phyloP scores from a whole-genome alignment of 2,888 invertebrate genomes.

The Drosophila eohydei region DNA sequence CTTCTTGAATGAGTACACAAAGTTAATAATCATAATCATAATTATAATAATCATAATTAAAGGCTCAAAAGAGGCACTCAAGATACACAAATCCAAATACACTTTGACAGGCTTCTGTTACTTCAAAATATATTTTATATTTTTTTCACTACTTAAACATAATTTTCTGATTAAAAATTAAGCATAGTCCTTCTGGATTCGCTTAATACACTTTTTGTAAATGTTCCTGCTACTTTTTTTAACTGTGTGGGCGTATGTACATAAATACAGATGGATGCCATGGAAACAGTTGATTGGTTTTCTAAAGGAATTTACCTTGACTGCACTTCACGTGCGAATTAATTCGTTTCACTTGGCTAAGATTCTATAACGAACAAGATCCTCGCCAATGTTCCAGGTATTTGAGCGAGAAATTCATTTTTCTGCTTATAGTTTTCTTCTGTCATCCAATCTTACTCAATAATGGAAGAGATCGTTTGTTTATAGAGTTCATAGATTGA shows the following conservation, averaged over 20 bases:
- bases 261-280: constrained; percentile 21
- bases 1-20: no score
- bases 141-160: no score
- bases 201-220: no score
- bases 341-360: constrained; percentile 79
- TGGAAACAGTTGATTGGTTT: constrained; percentile 74
- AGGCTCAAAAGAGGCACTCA: background rate
- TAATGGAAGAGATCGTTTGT: background rate
- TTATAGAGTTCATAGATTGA: background rate
- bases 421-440: constrained; percentile 69
- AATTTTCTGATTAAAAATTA: no score
- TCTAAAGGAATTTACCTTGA: constrained; percentile 60
- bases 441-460: constrained; percentile 41
- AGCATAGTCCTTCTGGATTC: background rate
- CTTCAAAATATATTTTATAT: no score
- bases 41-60: no score
- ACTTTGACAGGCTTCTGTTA: no score
- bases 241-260: background rate
- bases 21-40: no score
- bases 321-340: constrained; percentile 57
- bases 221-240: no score
- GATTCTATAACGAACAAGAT: constrained; percentile 65
- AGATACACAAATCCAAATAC: no score
- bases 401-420: constrained; percentile 82
- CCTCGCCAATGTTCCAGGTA: constrained; percentile 80